Conservation (phyloP, 2,888 invertebrate genomes). For the Sepioteuthis lessoniana region DNA sequence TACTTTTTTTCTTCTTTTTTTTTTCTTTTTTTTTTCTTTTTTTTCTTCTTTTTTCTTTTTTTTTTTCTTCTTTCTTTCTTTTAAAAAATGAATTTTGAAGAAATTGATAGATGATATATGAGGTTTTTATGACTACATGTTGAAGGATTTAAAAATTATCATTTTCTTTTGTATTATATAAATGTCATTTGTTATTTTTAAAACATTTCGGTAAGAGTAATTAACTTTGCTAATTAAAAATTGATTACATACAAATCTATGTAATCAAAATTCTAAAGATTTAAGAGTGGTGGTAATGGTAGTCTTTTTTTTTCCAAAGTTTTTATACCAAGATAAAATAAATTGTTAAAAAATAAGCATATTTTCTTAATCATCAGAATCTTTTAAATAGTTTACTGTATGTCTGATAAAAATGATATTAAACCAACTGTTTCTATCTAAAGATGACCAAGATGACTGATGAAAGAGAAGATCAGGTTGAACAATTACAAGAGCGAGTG, state of each 20-base stretch:
- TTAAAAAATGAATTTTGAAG: too few species aligned
- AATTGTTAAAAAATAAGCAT: background rate
- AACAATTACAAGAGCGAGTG: conserved; percentile 82
- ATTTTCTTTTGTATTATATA: background rate
- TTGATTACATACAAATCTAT: background rate
- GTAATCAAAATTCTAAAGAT: too few species aligned
- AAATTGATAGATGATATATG: too few species aligned
- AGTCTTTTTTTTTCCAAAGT: background rate
- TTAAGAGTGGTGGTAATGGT: background rate
- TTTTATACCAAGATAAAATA: background rate
- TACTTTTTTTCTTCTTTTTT: background rate
- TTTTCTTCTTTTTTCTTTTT: background rate
- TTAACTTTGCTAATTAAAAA: background rate
- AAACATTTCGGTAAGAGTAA: background rate
- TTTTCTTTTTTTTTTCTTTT: background rate
- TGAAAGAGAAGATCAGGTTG: conserved; percentile 78
- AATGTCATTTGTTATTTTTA: background rate
- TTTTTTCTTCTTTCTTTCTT: too few species aligned
- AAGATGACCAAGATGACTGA: conserved; percentile 64
- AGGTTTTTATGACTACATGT: too few species aligned
- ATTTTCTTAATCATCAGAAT: background rate
- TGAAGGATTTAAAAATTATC: background rate
- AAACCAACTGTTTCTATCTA: conserved; percentile 39
- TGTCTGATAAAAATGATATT: background rate
- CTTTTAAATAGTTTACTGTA: background rate